These are phyloP conservation scores for Lasiurus cinereus DNA, from an alignment of 2,113 vertebrate species.

Conservation along the genomic window DNA sequence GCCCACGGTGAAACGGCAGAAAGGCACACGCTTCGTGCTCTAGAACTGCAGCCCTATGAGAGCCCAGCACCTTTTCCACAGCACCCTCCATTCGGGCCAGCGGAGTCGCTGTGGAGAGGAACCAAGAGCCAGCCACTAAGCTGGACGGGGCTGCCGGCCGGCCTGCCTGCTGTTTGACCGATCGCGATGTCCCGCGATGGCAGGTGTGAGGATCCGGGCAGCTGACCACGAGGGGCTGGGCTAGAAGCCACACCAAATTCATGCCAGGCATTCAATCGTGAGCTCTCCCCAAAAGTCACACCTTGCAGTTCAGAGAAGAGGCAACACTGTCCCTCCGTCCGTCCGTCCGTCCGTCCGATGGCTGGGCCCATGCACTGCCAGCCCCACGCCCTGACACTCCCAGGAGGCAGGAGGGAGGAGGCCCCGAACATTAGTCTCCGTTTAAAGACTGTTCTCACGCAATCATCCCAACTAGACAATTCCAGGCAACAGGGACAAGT, in stretches of 20 bases:
- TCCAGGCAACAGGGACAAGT: background rate
- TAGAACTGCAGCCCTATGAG: background rate
- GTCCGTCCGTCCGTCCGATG: background rate
- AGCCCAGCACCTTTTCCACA: background rate
- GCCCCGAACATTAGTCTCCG: background rate
- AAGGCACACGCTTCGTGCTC: accelerated
- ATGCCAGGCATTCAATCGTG: background rate
- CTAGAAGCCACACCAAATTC: background rate
- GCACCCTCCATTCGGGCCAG: background rate
- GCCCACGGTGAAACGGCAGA: background rate
- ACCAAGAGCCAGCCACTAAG: background rate
- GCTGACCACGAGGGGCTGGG: background rate
- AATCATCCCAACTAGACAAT: background rate
- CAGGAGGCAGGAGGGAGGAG: background rate
- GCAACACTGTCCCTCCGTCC: background rate
- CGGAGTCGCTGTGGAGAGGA: background rate
- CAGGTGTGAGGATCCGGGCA: background rate
- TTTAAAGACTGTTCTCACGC: background rate
- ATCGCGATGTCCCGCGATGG: accelerated
- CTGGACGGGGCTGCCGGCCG: background rate
- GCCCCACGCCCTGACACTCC: background rate
- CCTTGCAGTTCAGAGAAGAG: background rate
- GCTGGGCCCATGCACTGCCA: background rate
- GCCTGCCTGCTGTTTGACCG: accelerated
- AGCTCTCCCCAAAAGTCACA: background rate